phyloP scores from a whole-genome alignment of 2,888 invertebrate species.

The Phymatocera aterrima region DNA sequence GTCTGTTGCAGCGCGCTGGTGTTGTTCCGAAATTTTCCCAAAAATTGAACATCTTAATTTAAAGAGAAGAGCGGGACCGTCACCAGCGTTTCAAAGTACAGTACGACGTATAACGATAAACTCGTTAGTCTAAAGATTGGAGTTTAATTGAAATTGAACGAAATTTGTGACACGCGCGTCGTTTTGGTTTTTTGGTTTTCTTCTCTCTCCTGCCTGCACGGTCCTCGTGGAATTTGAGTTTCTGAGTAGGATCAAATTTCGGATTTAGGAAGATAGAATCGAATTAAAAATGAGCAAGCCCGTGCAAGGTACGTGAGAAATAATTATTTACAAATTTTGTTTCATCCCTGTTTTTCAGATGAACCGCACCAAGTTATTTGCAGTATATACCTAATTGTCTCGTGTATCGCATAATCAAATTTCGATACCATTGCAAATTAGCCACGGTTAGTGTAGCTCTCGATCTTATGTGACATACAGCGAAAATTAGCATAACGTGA shows the following conservation, averaged over 20 bases:
- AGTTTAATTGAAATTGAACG: neutral
- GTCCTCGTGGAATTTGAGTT: neutral
- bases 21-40: conserved; percentile 15
- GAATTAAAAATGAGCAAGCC: conserved; percentile 66
- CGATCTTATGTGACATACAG: too few relatives aligned
- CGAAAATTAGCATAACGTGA: too few relatives aligned
- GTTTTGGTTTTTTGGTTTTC: too few relatives aligned
- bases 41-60: neutral
- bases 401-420: too few relatives aligned
- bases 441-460: too few relatives aligned
- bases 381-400: too few relatives aligned
- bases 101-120: too few relatives aligned
- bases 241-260: neutral
- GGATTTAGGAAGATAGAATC: conserved; percentile 47
- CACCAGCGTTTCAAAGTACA: neutral
- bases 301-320: conserved; percentile 65
- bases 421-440: too few relatives aligned
- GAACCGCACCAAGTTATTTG: neutral
- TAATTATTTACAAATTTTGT: neutral
- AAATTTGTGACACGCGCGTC: neutral
- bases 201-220: too few relatives aligned
- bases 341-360: neutral
- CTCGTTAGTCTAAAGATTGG: neutral
- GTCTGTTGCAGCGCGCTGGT: neutral
- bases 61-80: too few relatives aligned